phyloP scores from a whole-genome alignment of 1,140 invertebrate species.

The Orius insidiosus region DNA sequence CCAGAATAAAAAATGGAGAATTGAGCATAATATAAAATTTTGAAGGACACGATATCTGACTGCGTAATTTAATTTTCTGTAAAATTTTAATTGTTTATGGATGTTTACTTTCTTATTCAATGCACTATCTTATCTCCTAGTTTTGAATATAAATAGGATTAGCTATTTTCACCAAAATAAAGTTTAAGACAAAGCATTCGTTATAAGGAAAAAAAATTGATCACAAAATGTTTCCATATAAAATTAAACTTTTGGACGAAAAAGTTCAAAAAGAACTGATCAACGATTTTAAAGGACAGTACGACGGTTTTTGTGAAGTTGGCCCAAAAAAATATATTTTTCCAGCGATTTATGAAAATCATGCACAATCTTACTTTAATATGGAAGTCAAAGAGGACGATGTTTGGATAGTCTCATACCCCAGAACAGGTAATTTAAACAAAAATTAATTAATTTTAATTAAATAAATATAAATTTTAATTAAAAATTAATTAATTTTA shows the following conservation, averaged over 20 bases:
- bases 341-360: conserved; percentile 39
- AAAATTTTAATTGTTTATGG: no score
- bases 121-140: no score
- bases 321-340: conserved; percentile 55
- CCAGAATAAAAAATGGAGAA: no score
- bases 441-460: neutral
- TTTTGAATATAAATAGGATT: no score
- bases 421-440: conserved; percentile 44
- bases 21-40: no score
- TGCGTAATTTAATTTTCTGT: no score
- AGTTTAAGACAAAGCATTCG: no score
- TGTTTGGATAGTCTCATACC: conserved; percentile 54
- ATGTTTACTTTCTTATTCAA: no score
- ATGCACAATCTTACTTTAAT: conserved; percentile 48
- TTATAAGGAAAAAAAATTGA: no score
- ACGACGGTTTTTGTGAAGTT: conserved; percentile 51
- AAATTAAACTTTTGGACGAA: conserved; percentile 6
- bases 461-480: neutral
- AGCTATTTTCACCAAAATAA: no score
- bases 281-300: conserved; percentile 32
- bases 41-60: no score
- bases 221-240: conserved; percentile 8
- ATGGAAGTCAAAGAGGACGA: conserved; percentile 34
- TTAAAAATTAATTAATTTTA: neutral
- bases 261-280: conserved; percentile 3